A percentile compares a stretch with the other conserved stretches of the same genome.
Conservation (phyloP, 2,797 vertebrate species). For the Enteromius thamalakanensis region DNA sequence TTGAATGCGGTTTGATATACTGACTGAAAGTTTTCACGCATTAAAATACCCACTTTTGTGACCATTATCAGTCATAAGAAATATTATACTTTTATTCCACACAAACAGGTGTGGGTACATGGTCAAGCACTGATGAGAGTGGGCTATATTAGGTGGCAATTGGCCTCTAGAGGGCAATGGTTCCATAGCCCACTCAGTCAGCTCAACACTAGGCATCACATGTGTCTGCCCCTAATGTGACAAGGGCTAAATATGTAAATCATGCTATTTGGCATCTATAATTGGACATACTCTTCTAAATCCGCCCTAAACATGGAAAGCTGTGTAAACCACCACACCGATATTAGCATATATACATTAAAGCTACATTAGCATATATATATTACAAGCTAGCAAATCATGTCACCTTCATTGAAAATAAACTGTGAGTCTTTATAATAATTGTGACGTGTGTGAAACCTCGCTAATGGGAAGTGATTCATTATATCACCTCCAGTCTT, state of each 20-base stretch:
- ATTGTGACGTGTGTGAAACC: conserved; percentile 33
- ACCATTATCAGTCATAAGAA: not conserved
- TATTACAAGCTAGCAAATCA: not conserved
- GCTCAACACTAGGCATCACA: conserved; percentile 36
- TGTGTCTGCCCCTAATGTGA: conserved; percentile 44
- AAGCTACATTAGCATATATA: not conserved
- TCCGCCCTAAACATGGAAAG: conserved; percentile 11
- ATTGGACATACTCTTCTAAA: conserved; percentile 4
- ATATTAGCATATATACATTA: conserved; percentile 18
- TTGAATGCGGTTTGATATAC: conserved; percentile 19
- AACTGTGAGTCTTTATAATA: conserved; percentile 16
- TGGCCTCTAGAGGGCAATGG: conserved; percentile 71
- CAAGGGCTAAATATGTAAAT: conserved; percentile 32
- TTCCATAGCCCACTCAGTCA: conserved; percentile 61
- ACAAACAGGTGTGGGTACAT: conserved; percentile 28
- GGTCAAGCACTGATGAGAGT: conserved; percentile 39
- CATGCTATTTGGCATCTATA: conserved; percentile 30
- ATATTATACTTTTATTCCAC: conserved; percentile 9
- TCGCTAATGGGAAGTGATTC: conserved; percentile 47
- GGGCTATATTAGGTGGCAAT: conserved; percentile 44
- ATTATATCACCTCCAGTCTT: conserved; percentile 43
- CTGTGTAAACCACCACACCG: conserved; percentile 3
- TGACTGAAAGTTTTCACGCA: not conserved
- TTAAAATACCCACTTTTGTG: not conserved
- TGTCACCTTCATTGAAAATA: conserved; percentile 26